A percentile compares a stretch with the other conserved stretches of the same genome.
phyloP scores from a whole-genome alignment of 1,140 invertebrate genomes.

The Sarcophaga bullata region DNA sequence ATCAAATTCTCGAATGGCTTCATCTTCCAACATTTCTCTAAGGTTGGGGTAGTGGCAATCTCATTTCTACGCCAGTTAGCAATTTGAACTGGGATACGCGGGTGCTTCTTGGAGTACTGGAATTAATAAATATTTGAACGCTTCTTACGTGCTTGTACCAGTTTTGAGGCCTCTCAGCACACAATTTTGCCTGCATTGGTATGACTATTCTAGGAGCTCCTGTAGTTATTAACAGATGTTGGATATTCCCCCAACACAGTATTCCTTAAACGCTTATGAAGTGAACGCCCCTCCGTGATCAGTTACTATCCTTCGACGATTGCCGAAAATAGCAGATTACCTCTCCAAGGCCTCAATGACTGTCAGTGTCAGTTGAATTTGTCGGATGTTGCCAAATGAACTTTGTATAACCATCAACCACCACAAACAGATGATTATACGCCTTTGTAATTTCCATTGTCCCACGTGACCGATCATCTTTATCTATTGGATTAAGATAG shows the following conservation, averaged over 20 bases:
- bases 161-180: background rate
- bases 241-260: background rate
- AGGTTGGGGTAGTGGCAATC: background rate
- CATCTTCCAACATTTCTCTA: conserved; percentile 1
- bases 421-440: conserved; percentile 13
- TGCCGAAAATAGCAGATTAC: conserved; percentile 19
- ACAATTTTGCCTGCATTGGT: conserved; percentile 21
- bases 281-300: conserved; percentile 29
- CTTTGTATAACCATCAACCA: background rate
- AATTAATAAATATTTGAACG: conserved; percentile 7
- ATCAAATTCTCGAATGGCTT: background rate
- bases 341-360: background rate
- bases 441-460: conserved; percentile 19
- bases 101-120: background rate
- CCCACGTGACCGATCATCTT: conserved; percentile 25
- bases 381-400: no score
- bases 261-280: background rate
- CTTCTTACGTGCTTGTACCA: background rate
- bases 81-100: conserved; percentile 21
- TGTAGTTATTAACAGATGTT: conserved; percentile 14
- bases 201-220: conserved; percentile 14
- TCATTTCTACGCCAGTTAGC: conserved; percentile 31
- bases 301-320: conserved; percentile 2
- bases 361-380: background rate
- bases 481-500: conserved; percentile 10